A percentile compares a stretch with the other conserved stretches of the same genome.
Evolutionary conservation across 2,797 vertebrate species (phyloP).

Genomic region (Diceros bicornis): DNA sequence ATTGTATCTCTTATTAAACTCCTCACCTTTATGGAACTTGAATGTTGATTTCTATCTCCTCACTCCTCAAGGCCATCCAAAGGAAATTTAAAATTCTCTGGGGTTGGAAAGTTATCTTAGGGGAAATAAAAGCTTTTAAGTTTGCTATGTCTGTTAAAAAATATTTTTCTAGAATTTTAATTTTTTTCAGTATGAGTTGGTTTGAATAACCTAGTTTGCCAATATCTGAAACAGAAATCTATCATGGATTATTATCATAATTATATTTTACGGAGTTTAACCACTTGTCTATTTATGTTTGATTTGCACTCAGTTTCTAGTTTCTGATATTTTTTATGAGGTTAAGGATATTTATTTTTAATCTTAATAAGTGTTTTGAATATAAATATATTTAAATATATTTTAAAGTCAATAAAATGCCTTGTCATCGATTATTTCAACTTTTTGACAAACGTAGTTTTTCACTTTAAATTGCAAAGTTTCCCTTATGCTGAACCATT

Average conservation of each 20-base stretch:
- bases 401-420: not conserved
- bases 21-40: not conserved
- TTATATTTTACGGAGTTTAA: not conserved
- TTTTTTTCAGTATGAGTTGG: not conserved
- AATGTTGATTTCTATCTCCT: not conserved
- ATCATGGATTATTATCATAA: not conserved
- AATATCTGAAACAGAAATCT: not conserved
- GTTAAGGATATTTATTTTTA: conserved; percentile 2
- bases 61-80: not conserved
- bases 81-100: not conserved
- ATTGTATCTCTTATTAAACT: not conserved
- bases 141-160: not conserved
- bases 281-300: not conserved
- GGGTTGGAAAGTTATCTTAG: not conserved
- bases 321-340: not conserved
- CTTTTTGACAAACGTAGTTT: not conserved
- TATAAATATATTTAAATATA: not conserved
- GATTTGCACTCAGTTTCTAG: not conserved
- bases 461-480: not conserved
- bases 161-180: not conserved
- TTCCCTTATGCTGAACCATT: not conserved
- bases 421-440: not conserved
- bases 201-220: not conserved
- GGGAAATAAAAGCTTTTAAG: not conserved
- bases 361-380: not conserved